These are phyloP conservation scores for Agriopis marginaria DNA, from an alignment of 2,888 invertebrate genomes.

Conservation along the genomic window DNA sequence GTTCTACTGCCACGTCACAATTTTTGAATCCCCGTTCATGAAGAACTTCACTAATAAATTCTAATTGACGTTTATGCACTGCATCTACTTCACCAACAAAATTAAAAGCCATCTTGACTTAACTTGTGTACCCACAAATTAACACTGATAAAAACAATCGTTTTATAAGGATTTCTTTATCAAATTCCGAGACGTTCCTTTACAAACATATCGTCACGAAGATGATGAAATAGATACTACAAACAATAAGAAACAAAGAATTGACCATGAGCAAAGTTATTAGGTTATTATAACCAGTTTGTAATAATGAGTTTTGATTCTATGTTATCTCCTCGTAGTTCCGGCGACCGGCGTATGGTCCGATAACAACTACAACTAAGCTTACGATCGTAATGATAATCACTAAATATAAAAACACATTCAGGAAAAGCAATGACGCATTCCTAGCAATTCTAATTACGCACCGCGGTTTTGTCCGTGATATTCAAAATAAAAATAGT, in stretches of 20 bases:
- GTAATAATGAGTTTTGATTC: background rate
- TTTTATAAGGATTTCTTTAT: conserved; percentile 1
- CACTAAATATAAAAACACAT: no score
- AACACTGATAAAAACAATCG: background rate
- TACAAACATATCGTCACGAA: background rate
- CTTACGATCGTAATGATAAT: no score
- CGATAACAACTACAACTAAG: no score
- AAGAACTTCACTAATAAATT: conserved; percentile 2
- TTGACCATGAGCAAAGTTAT: background rate
- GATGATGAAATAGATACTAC: background rate
- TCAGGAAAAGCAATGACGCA: no score
- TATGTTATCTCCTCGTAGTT: no score
- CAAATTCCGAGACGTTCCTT: background rate
- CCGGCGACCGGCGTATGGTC: no score
- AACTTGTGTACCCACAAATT: background rate
- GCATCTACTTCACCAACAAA: background rate
- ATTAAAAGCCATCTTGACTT: conserved; percentile 1
- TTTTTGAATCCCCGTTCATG: conserved; percentile 1
- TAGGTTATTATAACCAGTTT: background rate
- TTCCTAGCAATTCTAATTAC: no score
- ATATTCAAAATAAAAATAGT: no score
- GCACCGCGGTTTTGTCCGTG: no score
- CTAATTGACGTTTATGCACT: background rate
- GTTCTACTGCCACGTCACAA: background rate
- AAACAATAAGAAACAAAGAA: background rate